Percentiles rank a stretch among this genome's conserved stretches.
These are phyloP conservation scores for Prinia subflava DNA, from an alignment of 2,113 vertebrate genomes.

Conservation along the genomic window DNA sequence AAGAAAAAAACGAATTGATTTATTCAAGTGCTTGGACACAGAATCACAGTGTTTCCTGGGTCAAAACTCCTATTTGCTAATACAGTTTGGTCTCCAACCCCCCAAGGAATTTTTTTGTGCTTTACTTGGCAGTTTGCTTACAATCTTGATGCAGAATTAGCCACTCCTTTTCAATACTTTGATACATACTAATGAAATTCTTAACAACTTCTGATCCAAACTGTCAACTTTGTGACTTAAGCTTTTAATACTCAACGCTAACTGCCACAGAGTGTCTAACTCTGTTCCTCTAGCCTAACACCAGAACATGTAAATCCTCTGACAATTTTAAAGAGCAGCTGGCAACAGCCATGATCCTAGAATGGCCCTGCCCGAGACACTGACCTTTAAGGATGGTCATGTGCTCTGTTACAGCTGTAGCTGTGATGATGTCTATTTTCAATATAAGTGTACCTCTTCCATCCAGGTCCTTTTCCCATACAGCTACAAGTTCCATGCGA, in stretches of 20 bases:
- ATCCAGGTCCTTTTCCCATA: not conserved
- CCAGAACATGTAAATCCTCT: not conserved
- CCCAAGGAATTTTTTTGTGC: not conserved
- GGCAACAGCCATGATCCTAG: not conserved
- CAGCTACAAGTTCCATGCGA: not conserved
- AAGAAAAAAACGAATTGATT: not conserved
- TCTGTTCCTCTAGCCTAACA: not conserved
- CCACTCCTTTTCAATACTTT: not conserved
- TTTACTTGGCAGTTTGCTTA: not conserved
- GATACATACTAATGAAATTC: not conserved
- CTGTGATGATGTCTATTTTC: not conserved
- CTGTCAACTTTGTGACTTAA: not conserved
- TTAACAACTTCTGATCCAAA: not conserved
- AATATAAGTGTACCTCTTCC: not conserved
- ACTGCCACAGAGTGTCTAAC: not conserved
- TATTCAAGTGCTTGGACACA: not conserved
- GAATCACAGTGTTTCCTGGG: not conserved
- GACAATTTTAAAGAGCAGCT: not conserved
- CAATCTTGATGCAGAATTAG: not conserved
- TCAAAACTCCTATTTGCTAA: not conserved
- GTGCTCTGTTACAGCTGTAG: not conserved
- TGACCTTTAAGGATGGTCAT: no score
- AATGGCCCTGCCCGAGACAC: not conserved
- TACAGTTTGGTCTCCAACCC: not conserved
- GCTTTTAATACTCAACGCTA: not conserved